Percentiles rank a stretch among this genome's conserved stretches.
phyloP scores from a whole-genome alignment of 2,888 invertebrate genomes.

The Eupeodes latifasciatus region DNA sequence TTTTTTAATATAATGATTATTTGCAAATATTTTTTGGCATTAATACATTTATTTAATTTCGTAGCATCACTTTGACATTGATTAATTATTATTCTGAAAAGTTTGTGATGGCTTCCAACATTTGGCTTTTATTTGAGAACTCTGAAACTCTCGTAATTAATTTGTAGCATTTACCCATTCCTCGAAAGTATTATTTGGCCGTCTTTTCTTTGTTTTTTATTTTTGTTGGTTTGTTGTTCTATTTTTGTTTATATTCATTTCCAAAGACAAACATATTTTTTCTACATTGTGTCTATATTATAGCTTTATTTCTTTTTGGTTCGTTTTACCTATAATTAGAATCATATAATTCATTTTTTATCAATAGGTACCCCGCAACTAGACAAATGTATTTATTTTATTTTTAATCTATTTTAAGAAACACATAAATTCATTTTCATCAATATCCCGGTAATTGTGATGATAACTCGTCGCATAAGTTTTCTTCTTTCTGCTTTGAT shows the following conservation, averaged over 20 bases:
- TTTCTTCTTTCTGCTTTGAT: neutral
- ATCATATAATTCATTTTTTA: conserved; percentile 40
- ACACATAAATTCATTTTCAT: conserved; percentile 38
- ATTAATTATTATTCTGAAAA: conserved; percentile 7
- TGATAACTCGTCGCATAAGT: conserved; percentile 2
- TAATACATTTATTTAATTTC: conserved; percentile 9
- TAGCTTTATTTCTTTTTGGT: neutral
- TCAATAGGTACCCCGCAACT: conserved; percentile 21
- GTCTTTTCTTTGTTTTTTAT: neutral
- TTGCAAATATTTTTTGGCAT: neutral
- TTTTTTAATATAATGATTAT: neutral
- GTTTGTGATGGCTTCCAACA: conserved; percentile 5
- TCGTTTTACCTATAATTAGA: conserved; percentile 31
- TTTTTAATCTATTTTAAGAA: conserved; percentile 32
- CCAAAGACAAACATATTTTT: neutral
- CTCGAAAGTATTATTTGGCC: neutral
- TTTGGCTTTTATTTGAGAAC: neutral
- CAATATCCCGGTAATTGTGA: conserved; percentile 38
- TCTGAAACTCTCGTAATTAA: neutral
- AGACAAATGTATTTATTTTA: neutral
- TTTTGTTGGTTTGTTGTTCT: neutral
- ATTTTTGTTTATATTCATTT: conserved; percentile 26
- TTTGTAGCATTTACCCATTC: neutral
- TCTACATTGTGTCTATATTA: conserved; percentile 10
- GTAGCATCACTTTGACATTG: conserved; percentile 4